A percentile compares a stretch with the other conserved stretches of the same genome.
Evolutionary conservation across 1,140 invertebrate genomes (phyloP).

Genomic region (roundworm (Caenorhabditis elegans)): DNA sequence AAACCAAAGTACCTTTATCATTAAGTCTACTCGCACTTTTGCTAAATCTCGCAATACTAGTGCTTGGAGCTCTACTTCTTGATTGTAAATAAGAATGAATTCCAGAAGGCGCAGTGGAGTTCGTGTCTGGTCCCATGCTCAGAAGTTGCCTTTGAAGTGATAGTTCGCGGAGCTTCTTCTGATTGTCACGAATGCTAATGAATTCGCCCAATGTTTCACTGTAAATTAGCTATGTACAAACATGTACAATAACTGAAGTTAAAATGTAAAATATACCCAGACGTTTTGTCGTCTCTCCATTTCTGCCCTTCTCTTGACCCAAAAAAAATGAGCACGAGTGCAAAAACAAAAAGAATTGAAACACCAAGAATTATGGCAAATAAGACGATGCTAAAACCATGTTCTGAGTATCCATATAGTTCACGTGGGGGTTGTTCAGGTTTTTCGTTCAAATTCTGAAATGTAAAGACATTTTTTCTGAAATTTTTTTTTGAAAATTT

Average conservation of each 20-base stretch:
- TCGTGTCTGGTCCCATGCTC: conserved; percentile 39
- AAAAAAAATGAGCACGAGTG: conserved; percentile 49
- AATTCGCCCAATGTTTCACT: conserved; percentile 52
- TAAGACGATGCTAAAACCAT: conserved; percentile 22
- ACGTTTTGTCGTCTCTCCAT: conserved; percentile 51
- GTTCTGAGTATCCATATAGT: not conserved
- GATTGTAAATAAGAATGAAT: conserved; percentile 51
- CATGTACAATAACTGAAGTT: not conserved
- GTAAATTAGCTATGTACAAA: not conserved
- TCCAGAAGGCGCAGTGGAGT: conserved; percentile 46
- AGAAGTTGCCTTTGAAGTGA: conserved; percentile 50
- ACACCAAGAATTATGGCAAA: conserved; percentile 37
- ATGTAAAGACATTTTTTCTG: conserved; percentile 51
- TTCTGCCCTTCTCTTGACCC: conserved; percentile 49
- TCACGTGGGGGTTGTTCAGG: not conserved
- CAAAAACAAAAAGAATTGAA: conserved; percentile 8
- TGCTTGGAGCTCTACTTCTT: conserved; percentile 45
- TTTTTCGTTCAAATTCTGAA: conserved; percentile 48
- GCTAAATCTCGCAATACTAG: conserved; percentile 18
- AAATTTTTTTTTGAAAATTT: too few relatives aligned
- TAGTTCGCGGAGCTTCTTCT: conserved; percentile 45
- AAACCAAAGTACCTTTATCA: not conserved
- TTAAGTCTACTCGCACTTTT: conserved; percentile 38
- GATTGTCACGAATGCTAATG: conserved; percentile 46
- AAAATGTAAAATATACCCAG: conserved; percentile 29